phyloP scores from a whole-genome alignment of 2,797 vertebrate genomes.

The Phoxinus dragarum region DNA sequence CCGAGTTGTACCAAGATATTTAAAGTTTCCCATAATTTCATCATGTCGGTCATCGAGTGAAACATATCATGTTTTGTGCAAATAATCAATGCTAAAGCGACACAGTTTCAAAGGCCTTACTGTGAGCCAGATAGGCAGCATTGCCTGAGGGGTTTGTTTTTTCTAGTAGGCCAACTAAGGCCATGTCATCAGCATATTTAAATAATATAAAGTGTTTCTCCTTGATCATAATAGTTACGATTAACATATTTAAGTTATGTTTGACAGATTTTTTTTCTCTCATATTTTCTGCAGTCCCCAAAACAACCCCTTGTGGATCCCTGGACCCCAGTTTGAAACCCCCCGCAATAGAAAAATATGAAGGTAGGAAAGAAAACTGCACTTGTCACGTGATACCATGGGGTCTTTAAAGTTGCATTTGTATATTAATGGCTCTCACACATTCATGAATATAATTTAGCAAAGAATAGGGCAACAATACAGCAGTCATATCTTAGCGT shows the following conservation, averaged over 20 bases:
- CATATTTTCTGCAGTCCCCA: not conserved
- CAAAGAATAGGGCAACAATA: conserved; percentile 19
- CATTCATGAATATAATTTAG: conserved; percentile 17
- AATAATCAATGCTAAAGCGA: too few species aligned
- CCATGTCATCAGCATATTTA: too few species aligned
- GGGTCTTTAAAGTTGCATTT: conserved; percentile 15
- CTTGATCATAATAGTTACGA: not conserved
- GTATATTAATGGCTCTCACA: conserved; percentile 2
- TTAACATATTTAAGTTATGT: not conserved
- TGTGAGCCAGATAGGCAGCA: too few species aligned
- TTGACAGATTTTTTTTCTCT: not conserved
- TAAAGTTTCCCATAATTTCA: too few species aligned
- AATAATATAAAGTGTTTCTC: not conserved
- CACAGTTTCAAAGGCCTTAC: too few species aligned
- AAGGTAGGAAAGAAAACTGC: not conserved
- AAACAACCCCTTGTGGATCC: conserved; percentile 11
- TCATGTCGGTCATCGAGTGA: too few species aligned
- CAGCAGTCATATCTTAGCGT: not conserved
- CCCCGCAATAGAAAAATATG: conserved; percentile 5
- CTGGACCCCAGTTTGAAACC: not conserved
- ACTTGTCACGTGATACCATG: conserved; percentile 2
- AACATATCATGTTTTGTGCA: too few species aligned
- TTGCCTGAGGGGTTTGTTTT: too few species aligned
- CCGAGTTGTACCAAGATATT: too few species aligned
- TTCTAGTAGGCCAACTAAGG: too few species aligned